Conservation (phyloP, 2,797 vertebrate genomes). For the Pantherophis vulpinus region DNA sequence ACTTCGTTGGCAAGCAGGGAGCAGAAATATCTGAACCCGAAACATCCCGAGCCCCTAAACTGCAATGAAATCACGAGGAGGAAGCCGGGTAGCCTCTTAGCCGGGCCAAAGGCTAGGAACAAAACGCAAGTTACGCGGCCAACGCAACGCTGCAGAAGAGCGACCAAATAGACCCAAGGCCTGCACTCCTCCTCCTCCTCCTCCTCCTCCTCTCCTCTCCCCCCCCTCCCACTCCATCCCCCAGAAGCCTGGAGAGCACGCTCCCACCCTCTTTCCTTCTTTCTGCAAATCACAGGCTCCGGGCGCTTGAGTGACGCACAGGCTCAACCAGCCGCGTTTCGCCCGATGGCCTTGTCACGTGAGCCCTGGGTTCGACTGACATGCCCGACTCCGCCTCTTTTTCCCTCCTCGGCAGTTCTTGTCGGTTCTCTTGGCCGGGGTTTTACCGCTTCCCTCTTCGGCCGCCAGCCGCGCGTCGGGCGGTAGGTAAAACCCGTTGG, state of each 20-base stretch:
- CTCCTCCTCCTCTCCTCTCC: no score
- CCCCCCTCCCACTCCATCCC: fast-evolving
- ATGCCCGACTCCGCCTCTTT: background rate
- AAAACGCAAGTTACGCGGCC: background rate
- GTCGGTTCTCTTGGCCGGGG: background rate
- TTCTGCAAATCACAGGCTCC: background rate
- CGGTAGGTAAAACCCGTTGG: background rate
- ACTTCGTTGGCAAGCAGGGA: background rate
- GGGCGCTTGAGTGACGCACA: background rate
- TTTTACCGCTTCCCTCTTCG: background rate
- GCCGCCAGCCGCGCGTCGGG: background rate
- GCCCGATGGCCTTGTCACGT: background rate
- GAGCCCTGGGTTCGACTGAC: background rate
- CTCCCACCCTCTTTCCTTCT: background rate
- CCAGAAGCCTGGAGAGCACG: background rate
- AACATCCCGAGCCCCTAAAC: background rate
- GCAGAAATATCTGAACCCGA: background rate
- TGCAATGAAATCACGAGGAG: background rate
- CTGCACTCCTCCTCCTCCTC: background rate
- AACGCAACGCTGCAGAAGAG: background rate
- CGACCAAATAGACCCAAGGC: background rate
- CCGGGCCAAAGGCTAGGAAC: background rate
- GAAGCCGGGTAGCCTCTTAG: background rate
- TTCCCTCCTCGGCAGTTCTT: background rate
- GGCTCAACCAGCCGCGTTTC: background rate